phyloP scores from a whole-genome alignment of 2,888 invertebrate species.

The Drosophila pseudotakahashii region DNA sequence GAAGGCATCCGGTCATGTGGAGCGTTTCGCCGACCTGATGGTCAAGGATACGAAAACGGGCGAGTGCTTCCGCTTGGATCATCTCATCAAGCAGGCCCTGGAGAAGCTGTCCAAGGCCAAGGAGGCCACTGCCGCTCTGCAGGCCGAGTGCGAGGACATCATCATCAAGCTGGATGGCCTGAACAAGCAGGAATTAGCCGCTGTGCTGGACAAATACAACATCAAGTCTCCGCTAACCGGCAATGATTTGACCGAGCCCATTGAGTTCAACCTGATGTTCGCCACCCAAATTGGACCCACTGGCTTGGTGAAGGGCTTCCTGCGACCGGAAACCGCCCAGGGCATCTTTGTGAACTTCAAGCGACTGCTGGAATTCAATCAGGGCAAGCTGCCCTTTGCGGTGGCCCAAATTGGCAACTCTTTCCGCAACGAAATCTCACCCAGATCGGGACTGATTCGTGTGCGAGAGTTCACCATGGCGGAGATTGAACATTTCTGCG shows the following conservation, averaged over 20 bases:
- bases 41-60: slow-evolving; percentile 98
- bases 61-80: slow-evolving; percentile 98
- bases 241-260: slow-evolving; percentile 97
- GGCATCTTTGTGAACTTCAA: slow-evolving; percentile 99
- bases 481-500: slow-evolving; percentile 99
- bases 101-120: slow-evolving; percentile 95
- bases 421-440: slow-evolving; percentile 99
- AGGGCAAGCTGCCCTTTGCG: slow-evolving; percentile 97
- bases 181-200: slow-evolving; percentile 94
- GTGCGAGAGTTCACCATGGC: slow-evolving; percentile 99
- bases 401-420: slow-evolving; percentile 99
- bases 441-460: slow-evolving; percentile 96
- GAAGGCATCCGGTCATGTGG: slow-evolving; percentile 99
- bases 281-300: slow-evolving; percentile 98
- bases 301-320: slow-evolving; percentile 95
- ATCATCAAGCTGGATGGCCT: slow-evolving; percentile 91
- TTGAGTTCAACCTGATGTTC: slow-evolving; percentile 99
- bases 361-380: slow-evolving; percentile 97
- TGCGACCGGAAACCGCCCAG: slow-evolving; percentile 99
- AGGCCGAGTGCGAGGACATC: slow-evolving; percentile 81
- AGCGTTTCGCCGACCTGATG: slow-evolving; percentile 99
- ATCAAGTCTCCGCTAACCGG: slow-evolving; percentile 98
- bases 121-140: slow-evolving; percentile 88
- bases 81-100: slow-evolving; percentile 97
- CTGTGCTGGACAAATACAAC: slow-evolving; percentile 92